Base-by-base conservation (phyloP, 1,140 invertebrate species). In the Drosophila teissieri region DNA sequence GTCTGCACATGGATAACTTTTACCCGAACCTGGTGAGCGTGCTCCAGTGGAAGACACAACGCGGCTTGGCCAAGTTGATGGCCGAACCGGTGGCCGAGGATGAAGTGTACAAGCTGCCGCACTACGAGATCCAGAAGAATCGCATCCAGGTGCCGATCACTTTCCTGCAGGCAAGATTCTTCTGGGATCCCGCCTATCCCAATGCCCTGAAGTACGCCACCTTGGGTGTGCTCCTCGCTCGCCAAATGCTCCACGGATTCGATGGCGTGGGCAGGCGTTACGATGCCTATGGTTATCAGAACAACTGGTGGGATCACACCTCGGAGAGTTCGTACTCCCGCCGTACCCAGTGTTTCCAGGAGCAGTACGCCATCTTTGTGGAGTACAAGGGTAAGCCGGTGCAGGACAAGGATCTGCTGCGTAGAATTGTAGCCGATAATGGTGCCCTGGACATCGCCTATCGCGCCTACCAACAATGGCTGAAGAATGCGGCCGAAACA, bases 81-180 rank as follows among this genome's bases (percentile, higher is more conserved):
- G 94, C 97, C 89, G 95, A 95, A 2, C 97, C 96, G 85, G 97
- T 96, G 7, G 97, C 98, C 0, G 99, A 98, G 91, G 82, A 88
- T 15, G n/a, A 67, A 7, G 80, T 82, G 5, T 56, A 77, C 52
- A 81, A 85, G 51, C 39, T 90, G 45, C 90, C 90, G 1, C 69
- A 88, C 49, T 99, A 99, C 93, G 98, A 97, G 3, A 97, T 98
- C 4, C 98, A 97, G 1, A 98, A 97, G 90, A 99, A 99, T 93
- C 97, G 99, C 91, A 98, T 98, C 80, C 97, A 98, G 0, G 98
- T 99, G 88, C 98, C 98, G 0, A 98, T 98, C 36, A 98, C 98
- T 1, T 99, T 99, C 52, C 93, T 99, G 1, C 98, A 99, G 85
- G 95, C 96, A 56, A 95, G 96, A 4, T 98, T 97, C 93, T 95